Evolutionary conservation across 2,797 vertebrate genomes (phyloP).

Genomic region (Cirrhinus mrigala): DNA sequence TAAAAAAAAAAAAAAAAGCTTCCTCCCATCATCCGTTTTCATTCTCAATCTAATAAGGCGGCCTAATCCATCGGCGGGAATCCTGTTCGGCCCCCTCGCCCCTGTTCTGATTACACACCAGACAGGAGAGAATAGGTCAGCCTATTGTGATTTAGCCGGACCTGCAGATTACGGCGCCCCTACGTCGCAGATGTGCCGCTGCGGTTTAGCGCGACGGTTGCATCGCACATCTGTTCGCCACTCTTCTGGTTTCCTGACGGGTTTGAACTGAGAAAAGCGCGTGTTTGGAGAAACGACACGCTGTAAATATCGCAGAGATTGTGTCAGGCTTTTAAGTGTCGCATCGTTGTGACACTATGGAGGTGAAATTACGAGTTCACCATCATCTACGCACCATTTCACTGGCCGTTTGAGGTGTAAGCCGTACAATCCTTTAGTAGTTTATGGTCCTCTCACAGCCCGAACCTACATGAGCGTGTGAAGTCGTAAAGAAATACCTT

Average conservation of each 20-base stretch:
- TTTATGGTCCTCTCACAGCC: slow-evolving; percentile 20
- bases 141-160: slow-evolving; percentile 21
- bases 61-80: slow-evolving; percentile 33
- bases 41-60: slow-evolving; percentile 15
- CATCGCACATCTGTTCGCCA: background rate
- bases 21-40: background rate
- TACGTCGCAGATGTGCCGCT: background rate
- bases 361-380: slow-evolving; percentile 22
- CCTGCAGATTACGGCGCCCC: slow-evolving; percentile 3
- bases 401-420: slow-evolving; percentile 21
- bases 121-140: slow-evolving; percentile 32
- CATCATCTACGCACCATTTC: background rate
- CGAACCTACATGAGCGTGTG: slow-evolving; percentile 15
- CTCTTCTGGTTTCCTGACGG: background rate
- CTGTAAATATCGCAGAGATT: slow-evolving; percentile 1
- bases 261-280: background rate
- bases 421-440: background rate
- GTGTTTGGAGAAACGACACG: background rate
- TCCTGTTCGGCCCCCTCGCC: slow-evolving; percentile 1
- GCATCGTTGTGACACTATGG: background rate
- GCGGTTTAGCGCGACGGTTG: background rate
- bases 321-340: background rate
- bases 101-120: slow-evolving; percentile 38
- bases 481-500: slow-evolving; percentile 41
- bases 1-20: background rate